These are phyloP conservation scores for Tetheella fluctuosa DNA, from an alignment of 2,888 invertebrate genomes.

Conservation along the genomic window DNA sequence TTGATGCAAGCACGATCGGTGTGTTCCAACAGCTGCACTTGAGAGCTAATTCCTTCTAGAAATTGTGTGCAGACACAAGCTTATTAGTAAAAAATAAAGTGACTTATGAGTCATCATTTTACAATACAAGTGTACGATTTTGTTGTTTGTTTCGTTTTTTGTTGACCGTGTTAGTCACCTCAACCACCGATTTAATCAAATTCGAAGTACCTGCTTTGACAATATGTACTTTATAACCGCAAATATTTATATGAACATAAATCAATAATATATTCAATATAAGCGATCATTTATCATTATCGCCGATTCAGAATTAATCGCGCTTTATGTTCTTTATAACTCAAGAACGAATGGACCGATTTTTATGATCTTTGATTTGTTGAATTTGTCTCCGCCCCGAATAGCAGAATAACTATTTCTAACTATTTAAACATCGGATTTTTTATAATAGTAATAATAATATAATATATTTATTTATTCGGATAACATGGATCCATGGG, in stretches of 20 bases:
- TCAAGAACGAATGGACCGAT: too few species aligned
- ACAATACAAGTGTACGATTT: neutral
- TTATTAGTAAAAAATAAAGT: neutral
- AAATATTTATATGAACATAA: neutral
- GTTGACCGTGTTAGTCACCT: neutral
- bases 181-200: neutral
- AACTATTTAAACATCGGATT: neutral
- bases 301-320: too few species aligned
- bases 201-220: neutral
- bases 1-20: too few species aligned
- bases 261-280: neutral
- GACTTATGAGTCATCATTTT: slow-evolving; percentile 4
- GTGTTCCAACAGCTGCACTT: too few species aligned
- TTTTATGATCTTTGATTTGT: too few species aligned
- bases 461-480: too few species aligned
- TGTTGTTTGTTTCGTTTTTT: slow-evolving; percentile 9
- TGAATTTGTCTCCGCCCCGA: too few species aligned
- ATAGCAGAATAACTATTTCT: too few species aligned
- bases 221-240: neutral
- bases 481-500: too few species aligned
- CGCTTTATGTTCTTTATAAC: neutral
- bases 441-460: too few species aligned
- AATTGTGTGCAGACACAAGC: neutral
- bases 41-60: too few species aligned
- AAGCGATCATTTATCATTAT: neutral